These are phyloP conservation scores for Mimachlamys varia DNA, from an alignment of 2,888 invertebrate genomes.

Conservation along the genomic window DNA sequence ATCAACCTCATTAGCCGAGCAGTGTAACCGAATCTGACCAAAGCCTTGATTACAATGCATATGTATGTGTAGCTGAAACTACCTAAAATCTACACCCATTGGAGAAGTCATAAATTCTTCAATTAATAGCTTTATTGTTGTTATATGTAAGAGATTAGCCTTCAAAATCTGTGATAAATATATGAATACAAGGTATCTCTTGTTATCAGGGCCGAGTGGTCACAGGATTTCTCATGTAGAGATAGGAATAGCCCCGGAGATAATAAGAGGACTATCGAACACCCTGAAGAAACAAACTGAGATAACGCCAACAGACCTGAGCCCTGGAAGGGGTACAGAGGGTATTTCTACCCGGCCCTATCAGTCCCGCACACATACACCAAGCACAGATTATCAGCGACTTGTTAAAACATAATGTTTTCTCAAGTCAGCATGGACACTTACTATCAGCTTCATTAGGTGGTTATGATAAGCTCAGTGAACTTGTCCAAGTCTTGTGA, in stretches of 20 bases:
- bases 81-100: neutral
- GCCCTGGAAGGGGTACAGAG: neutral
- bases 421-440: neutral
- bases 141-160: neutral
- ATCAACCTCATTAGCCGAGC: neutral
- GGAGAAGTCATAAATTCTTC: neutral
- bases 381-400: constrained; percentile 1
- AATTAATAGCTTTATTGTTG: constrained; percentile 1
- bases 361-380: neutral
- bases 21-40: neutral
- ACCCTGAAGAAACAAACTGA: neutral
- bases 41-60: neutral
- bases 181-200: constrained; percentile 18
- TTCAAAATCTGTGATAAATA: constrained; percentile 23
- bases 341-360: constrained; percentile 7
- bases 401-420: constrained; percentile 26
- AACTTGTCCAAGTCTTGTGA: neutral
- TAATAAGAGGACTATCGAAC: constrained; percentile 5
- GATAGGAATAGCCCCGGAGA: neutral
- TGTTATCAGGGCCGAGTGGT: constrained; percentile 11
- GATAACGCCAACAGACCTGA: neutral
- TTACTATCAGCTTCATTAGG: constrained; percentile 28
- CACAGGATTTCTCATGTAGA: constrained; percentile 25
- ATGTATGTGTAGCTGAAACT: neutral
- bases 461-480: neutral